Evolutionary conservation across 2,113 vertebrate species (phyloP), one percentile per base, ranked within the genome.

Genomic region (Callipepla squamata): DNA sequence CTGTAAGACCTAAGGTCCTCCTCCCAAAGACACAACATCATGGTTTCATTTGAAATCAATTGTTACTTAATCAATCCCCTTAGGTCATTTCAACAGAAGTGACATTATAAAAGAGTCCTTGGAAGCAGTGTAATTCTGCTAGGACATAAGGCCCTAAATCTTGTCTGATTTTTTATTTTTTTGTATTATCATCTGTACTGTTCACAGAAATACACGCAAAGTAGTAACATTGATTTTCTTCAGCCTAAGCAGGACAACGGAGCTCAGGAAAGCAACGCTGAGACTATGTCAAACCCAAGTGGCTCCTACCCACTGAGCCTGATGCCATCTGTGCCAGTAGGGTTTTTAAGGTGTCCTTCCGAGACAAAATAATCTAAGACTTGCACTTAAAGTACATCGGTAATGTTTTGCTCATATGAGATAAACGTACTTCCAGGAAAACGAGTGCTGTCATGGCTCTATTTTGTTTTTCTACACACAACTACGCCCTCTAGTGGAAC

Each of bases 401-500:
- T 47, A 77, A 44, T 20, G 48, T 70, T 74, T 51, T 61, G 32
- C 53, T 85, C 30, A 23, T 45, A 80, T 30, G 22, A 90, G 34
- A 45, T 1, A 28, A 15, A 6, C 3, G 9, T 38, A 48, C 48
- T 63, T 66, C 9, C 42, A 63, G 44, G 48, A 23, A 77, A 76
- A 70, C 2, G 20, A 50, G 22, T 23, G 19, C 8, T 7, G 72
- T 13, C 12, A 3, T 20, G 7, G 5, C 7, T 55, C 42, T 20
- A 1, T 28, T 80, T 76, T 55, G 34, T 6, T 82, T 96, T 96
- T 92, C 77, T 21, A 51, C 7, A 79, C 86, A 78, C 95, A 74
- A 76, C 90, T 80, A 11, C 94, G 97, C 96, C 97, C 95, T 94
- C 97, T 97, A 91, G 94, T 80, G 97, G 85, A 67, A 89, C 20